A percentile compares a stretch with the other conserved stretches of the same genome.
Conservation (phyloP, 1,140 invertebrate species). For the Drosophila novamexicana region DNA sequence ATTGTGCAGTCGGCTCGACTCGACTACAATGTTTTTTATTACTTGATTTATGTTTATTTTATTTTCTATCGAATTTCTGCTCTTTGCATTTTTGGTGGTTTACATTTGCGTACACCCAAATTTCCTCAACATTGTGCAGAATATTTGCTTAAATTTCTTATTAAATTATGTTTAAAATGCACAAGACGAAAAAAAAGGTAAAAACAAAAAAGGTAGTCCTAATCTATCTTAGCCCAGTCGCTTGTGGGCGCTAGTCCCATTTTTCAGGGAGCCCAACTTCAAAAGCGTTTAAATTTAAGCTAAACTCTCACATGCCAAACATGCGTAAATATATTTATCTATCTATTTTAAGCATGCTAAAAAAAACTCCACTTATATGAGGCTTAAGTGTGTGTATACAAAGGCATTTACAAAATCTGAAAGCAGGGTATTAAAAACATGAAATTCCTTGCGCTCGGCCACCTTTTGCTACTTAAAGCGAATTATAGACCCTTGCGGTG, state of each 20-base stretch:
- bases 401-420: not conserved
- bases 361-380: too few relatives aligned
- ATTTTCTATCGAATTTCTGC: conserved; percentile 51
- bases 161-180: not conserved
- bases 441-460: conserved; percentile 33
- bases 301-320: not conserved
- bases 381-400: too few relatives aligned
- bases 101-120: conserved; percentile 3
- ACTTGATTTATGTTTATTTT: conserved; percentile 47
- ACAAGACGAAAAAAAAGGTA: too few relatives aligned
- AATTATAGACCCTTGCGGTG: not conserved
- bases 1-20: not conserved
- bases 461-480: conserved; percentile 49
- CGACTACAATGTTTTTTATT: not conserved
- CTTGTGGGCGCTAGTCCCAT: too few relatives aligned
- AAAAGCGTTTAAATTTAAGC: not conserved
- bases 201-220: too few relatives aligned
- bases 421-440: conserved; percentile 4
- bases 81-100: conserved; percentile 62
- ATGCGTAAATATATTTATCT: not conserved
- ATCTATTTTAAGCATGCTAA: too few relatives aligned
- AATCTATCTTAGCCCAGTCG: too few relatives aligned
- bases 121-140: not conserved
- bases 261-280: too few relatives aligned
- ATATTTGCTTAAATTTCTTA: not conserved